Percentiles rank a stretch among this genome's conserved stretches.
Evolutionary conservation across 2,113 vertebrate species (phyloP).

Genomic region (Montifringilla adamsi): DNA sequence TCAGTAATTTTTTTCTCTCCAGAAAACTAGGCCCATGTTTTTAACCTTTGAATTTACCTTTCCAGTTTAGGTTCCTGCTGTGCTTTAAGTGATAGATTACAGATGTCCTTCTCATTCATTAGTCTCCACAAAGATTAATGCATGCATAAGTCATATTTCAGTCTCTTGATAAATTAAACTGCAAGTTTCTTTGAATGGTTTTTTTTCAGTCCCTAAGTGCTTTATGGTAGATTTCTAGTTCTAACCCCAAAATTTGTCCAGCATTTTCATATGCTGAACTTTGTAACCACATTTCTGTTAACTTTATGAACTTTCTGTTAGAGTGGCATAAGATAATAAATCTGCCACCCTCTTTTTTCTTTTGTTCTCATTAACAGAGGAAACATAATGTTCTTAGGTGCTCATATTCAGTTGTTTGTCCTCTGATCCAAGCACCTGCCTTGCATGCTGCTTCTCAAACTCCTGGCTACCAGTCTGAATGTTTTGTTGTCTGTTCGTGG

Average conservation of each 20-base stretch:
- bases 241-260: background rate
- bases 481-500: background rate
- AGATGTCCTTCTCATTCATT: background rate
- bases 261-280: background rate
- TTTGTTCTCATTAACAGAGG: background rate
- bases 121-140: background rate
- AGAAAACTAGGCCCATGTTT: background rate
- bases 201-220: background rate
- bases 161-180: background rate
- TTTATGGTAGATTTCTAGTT: background rate
- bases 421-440: background rate
- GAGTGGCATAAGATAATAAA: background rate
- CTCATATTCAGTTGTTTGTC: background rate
- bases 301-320: rapidly evolving
- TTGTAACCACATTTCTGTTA: background rate
- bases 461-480: background rate
- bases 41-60: background rate
- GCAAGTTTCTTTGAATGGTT: background rate
- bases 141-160: background rate
- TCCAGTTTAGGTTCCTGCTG: background rate
- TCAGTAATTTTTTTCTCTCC: background rate
- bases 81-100: background rate
- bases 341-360: background rate
- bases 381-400: background rate
- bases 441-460: background rate